A percentile compares a stretch with the other conserved stretches of the same genome.
These are phyloP conservation scores for Nannobrachium achirus DNA, from an alignment of 2,113 vertebrate genomes.

Conservation along the genomic window DNA sequence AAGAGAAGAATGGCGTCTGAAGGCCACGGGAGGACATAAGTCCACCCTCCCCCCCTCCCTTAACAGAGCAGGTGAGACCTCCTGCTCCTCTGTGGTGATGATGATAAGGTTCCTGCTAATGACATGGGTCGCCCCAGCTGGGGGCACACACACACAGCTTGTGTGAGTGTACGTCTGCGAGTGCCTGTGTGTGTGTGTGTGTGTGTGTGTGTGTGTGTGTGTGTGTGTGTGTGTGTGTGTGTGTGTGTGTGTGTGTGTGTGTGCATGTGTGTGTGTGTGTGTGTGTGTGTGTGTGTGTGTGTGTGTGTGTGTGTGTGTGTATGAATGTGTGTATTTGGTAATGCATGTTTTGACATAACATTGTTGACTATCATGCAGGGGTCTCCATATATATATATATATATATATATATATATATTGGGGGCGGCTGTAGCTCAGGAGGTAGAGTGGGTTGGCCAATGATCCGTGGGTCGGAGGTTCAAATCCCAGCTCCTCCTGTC, in stretches of 20 bases:
- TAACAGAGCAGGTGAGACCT: neutral
- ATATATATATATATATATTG: too few species aligned
- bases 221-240: conserved; percentile 4
- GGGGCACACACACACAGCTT: conserved; percentile 29
- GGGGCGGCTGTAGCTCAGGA: too few species aligned
- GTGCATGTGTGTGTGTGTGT: neutral
- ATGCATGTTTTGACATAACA: too few species aligned
- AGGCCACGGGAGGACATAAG: too few species aligned
- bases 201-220: conserved; percentile 31
- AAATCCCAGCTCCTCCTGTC: too few species aligned
- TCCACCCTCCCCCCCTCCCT: too few species aligned
- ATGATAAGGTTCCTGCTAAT: neutral
- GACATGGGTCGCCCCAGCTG: neutral
- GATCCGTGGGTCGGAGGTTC: too few species aligned
- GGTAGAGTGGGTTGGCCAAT: too few species aligned
- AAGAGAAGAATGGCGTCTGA: neutral
- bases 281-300: neutral
- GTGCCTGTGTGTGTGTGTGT: neutral
- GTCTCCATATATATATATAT: too few species aligned
- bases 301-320: too few species aligned
- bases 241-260: neutral
- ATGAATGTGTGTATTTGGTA: too few species aligned
- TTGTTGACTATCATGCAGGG: too few species aligned
- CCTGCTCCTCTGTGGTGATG: neutral
- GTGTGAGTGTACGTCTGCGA: neutral